Percentiles rank a stretch among this genome's conserved stretches.
These are phyloP conservation scores for Lagorchestes hirsutus DNA, from an alignment of 2,797 vertebrate species.

Conservation along the genomic window DNA sequence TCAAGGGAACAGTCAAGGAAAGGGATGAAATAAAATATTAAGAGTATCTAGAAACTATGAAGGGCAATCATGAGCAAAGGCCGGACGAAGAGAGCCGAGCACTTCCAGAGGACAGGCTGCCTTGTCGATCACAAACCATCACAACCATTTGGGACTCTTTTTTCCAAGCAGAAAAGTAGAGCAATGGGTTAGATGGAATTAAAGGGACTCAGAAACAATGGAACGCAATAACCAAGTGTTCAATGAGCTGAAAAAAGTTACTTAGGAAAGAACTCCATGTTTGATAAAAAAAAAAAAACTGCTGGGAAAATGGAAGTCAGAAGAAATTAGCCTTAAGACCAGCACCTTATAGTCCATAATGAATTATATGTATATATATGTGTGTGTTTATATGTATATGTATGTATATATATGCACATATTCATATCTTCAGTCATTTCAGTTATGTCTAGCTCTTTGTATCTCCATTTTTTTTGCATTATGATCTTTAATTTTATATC, in stretches of 20 bases:
- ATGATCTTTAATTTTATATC: not conserved
- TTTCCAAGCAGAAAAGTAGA: not conserved
- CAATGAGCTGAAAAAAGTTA: not conserved
- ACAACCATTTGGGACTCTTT: not conserved
- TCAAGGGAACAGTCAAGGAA: not conserved
- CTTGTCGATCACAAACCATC: not conserved
- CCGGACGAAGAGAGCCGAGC: not conserved
- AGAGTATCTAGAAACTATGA: not conserved
- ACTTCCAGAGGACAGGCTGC: not conserved
- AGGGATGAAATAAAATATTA: not conserved
- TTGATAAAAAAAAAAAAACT: not conserved
- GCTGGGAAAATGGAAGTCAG: not conserved
- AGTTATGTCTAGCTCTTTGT: not conserved
- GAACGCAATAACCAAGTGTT: not conserved
- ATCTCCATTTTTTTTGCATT: not conserved
- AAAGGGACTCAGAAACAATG: not conserved
- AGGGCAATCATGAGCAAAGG: not conserved
- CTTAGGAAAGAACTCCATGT: not conserved
- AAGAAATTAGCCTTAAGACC: not conserved
- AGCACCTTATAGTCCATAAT: not conserved
- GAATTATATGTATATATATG: not conserved
- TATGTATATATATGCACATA: not conserved
- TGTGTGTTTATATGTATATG: too few species aligned
- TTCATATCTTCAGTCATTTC: not conserved
- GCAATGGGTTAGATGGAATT: not conserved